phyloP scores from a whole-genome alignment of 2,888 invertebrate species.

The Andrena flavipes region DNA sequence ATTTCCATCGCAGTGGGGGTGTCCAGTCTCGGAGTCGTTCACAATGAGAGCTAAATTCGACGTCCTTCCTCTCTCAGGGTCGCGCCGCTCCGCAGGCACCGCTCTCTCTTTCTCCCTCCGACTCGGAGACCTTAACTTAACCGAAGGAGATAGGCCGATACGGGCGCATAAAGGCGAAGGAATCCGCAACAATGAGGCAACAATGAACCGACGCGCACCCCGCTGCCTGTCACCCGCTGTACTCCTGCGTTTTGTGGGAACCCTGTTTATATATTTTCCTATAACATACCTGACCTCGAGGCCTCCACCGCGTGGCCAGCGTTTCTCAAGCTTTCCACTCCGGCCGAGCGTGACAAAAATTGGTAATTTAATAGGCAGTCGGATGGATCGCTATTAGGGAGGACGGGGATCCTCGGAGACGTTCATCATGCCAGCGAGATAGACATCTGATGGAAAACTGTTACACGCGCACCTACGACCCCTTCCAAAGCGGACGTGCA shows the following conservation, averaged over 20 bases:
- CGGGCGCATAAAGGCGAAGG: constrained; percentile 72
- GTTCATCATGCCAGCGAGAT: constrained; percentile 4
- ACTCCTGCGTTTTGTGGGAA: constrained; percentile 75
- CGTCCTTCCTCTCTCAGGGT: constrained; percentile 36
- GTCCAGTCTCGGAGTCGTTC: constrained; percentile 54
- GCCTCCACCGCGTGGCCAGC: constrained; percentile 47
- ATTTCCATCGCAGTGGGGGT: constrained; percentile 71
- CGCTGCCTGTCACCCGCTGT: constrained; percentile 71
- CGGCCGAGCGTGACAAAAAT: constrained; percentile 50
- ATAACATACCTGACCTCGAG: constrained; percentile 74
- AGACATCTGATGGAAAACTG: not conserved
- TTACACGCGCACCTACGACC: not conserved
- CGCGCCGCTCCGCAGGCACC: constrained; percentile 6
- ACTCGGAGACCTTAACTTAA: constrained; percentile 38
- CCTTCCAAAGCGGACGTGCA: not conserved
- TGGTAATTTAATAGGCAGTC: constrained; percentile 56
- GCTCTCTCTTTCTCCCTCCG: not conserved
- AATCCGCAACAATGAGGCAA: constrained; percentile 82
- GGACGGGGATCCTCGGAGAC: not conserved
- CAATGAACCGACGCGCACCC: constrained; percentile 76
- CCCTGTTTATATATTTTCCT: constrained; percentile 77
- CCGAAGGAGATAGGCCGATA: constrained; percentile 72
- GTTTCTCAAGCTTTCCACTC: constrained; percentile 65
- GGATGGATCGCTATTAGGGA: constrained; percentile 29
- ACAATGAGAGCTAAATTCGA: constrained; percentile 74